These are phyloP conservation scores for Elephas maximus DNA, from an alignment of 2,113 vertebrate species.

Conservation along the genomic window DNA sequence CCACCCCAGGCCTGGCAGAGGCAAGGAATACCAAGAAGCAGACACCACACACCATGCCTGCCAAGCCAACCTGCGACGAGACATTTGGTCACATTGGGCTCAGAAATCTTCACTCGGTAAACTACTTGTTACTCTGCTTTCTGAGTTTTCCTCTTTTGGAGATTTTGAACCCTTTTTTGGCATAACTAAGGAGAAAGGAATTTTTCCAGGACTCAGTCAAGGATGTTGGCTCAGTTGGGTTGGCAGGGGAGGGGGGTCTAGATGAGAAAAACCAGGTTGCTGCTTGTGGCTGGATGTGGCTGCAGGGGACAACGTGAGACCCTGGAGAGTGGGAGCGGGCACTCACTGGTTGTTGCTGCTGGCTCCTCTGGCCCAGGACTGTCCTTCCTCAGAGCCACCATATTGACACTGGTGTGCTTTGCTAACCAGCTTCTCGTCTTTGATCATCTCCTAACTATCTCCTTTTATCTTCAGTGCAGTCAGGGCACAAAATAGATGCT, in stretches of 20 bases:
- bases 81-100: background rate
- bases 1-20: background rate
- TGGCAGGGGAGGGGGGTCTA: background rate
- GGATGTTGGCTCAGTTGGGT: constrained; percentile 38
- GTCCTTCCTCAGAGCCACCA: background rate
- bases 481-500: background rate
- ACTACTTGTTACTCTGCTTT: fast-evolving
- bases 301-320: fast-evolving
- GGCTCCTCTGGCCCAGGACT: background rate
- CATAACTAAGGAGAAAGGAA: constrained; percentile 67
- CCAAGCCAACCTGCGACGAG: background rate
- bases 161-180: constrained; percentile 59
- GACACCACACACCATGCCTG: fast-evolving
- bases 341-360: no score
- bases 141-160: constrained; percentile 66
- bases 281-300: background rate
- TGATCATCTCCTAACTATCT: background rate
- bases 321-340: background rate
- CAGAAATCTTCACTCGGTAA: background rate
- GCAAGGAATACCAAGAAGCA: background rate
- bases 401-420: background rate
- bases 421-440: background rate
- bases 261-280: background rate
- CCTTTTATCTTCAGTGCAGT: background rate
- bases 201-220: constrained; percentile 72